Percentiles rank a stretch among this genome's conserved stretches.
phyloP scores from a whole-genome alignment of 2,113 vertebrate genomes.

The Neomonachus schauinslandi region DNA sequence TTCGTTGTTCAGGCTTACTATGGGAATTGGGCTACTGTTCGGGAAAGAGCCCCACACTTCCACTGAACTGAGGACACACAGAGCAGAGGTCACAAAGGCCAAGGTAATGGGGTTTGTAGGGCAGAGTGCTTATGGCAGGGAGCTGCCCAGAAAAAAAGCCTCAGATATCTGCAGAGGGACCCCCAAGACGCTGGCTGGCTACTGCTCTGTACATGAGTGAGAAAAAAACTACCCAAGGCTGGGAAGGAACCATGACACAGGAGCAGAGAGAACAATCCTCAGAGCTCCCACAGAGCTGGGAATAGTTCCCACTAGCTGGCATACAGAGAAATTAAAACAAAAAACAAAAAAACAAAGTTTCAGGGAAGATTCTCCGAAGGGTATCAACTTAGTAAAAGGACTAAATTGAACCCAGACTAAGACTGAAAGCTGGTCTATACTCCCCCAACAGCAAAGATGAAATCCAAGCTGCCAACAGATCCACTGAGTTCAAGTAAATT shows the following conservation, averaged over 20 bases:
- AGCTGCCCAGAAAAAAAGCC: not conserved
- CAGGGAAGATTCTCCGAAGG: not conserved
- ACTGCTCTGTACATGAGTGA: not conserved
- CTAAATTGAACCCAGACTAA: not conserved
- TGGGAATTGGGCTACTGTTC: not conserved
- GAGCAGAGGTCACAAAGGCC: not conserved
- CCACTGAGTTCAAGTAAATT: not conserved
- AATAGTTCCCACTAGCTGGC: not conserved
- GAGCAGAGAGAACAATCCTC: not conserved
- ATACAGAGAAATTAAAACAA: not conserved
- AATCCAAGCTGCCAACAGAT: not conserved
- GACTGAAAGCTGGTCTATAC: not conserved
- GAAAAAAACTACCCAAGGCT: not conserved
- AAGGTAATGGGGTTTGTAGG: not conserved
- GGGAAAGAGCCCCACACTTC: not conserved
- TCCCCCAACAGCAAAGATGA: not conserved
- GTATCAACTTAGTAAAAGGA: not conserved
- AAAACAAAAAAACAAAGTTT: not conserved
- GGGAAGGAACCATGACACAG: not conserved
- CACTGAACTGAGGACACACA: not conserved
- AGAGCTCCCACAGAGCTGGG: not conserved
- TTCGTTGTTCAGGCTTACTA: not conserved
- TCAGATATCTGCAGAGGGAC: not conserved
- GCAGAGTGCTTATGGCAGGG: not conserved
- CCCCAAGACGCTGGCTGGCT: not conserved